A percentile compares a stretch with the other conserved stretches of the same genome.
Conservation (phyloP, 2,888 invertebrate genomes). For the Pollenia amentaria region DNA sequence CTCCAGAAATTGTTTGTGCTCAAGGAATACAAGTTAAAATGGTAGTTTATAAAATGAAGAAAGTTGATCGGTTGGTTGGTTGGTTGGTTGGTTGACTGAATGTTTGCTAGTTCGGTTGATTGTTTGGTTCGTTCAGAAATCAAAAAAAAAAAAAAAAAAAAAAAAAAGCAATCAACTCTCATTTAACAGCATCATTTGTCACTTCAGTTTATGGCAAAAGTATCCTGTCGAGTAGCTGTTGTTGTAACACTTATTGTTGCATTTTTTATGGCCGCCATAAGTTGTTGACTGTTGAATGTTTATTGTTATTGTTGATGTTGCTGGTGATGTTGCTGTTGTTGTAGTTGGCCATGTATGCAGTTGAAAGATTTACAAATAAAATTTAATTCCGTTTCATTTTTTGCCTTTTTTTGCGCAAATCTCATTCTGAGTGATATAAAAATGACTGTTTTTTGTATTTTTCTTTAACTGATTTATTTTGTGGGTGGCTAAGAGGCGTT, state of each 20-base stretch:
- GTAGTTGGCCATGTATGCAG: constrained; percentile 22
- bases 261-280: constrained; percentile 74
- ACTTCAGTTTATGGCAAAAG: constrained; percentile 81
- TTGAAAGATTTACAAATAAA: constrained; percentile 57
- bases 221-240: constrained; percentile 74
- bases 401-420: not conserved
- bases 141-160: not conserved
- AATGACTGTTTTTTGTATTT: constrained; percentile 39
- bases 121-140: not conserved
- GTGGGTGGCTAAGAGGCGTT: too few relatives aligned
- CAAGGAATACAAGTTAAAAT: constrained; percentile 18
- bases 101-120: constrained; percentile 14
- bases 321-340: constrained; percentile 16
- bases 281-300: constrained; percentile 71
- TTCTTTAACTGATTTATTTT: constrained; percentile 47
- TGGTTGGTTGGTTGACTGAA: constrained; percentile 2
- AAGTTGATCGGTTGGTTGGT: constrained; percentile 21
- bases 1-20: constrained; percentile 10
- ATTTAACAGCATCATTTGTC: constrained; percentile 84
- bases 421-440: constrained; percentile 24
- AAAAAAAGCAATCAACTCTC: constrained; percentile 83
- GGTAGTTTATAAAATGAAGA: constrained; percentile 14
- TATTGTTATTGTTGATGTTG: constrained; percentile 30
- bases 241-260: constrained; percentile 73
- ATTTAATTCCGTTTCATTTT: constrained; percentile 43